Evolutionary conservation across 2,797 vertebrate species (phyloP).

Genomic region (Oreochromis grahami): DNA sequence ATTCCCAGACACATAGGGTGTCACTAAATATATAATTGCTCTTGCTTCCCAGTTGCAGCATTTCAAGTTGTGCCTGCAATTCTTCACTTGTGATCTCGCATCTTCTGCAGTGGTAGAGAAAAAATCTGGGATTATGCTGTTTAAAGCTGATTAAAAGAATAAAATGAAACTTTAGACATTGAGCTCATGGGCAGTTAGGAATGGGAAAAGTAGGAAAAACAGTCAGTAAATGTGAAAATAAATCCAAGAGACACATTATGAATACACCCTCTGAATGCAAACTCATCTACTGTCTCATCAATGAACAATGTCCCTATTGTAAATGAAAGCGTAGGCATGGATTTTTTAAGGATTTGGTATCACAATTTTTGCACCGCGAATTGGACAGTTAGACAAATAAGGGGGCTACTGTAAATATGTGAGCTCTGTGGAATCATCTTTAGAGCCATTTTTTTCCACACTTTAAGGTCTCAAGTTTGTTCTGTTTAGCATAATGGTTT

Average conservation of each 20-base stretch:
- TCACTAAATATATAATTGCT: constrained; percentile 67
- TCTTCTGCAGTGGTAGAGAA: constrained; percentile 23
- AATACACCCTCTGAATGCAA: constrained; percentile 21
- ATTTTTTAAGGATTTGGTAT: constrained; percentile 59
- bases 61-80: constrained; percentile 46
- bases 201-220: background rate
- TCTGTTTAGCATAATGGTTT: background rate
- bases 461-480: background rate
- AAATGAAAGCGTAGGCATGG: constrained; percentile 46
- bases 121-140: constrained; percentile 7
- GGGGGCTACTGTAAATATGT: constrained; percentile 23
- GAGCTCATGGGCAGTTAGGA: background rate
- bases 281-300: constrained; percentile 53
- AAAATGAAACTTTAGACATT: constrained; percentile 21
- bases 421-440: constrained; percentile 1
- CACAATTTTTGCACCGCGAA: constrained; percentile 28
- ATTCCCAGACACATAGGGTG: constrained; percentile 54
- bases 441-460: background rate
- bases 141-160: constrained; percentile 43
- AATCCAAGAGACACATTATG: constrained; percentile 17
- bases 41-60: constrained; percentile 57
- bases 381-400: constrained; percentile 13
- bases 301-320: constrained; percentile 57
- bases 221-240: constrained; percentile 22
- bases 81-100: constrained; percentile 25